These are phyloP conservation scores for Pseudopleuronectes americanus DNA, from an alignment of 2,797 vertebrate species.

Conservation along the genomic window DNA sequence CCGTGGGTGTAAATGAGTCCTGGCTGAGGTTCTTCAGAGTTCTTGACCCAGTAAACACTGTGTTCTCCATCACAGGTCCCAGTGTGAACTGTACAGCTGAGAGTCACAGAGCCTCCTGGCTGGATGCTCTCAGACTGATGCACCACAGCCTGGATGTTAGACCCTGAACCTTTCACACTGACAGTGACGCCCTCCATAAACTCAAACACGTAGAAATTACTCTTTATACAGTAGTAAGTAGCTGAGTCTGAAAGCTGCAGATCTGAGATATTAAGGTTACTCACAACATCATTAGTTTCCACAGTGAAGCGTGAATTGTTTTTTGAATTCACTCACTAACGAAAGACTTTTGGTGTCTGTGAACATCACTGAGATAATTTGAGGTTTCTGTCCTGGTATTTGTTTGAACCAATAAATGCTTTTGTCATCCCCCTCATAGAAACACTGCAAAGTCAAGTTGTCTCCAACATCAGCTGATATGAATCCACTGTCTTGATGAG, in stretches of 20 bases:
- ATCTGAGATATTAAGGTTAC: slow-evolving; percentile 18
- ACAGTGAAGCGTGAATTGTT: slow-evolving; percentile 22
- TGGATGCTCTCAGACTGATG: no score
- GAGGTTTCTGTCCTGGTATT: slow-evolving; percentile 6
- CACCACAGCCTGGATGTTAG: slow-evolving; percentile 15
- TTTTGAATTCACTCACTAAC: slow-evolving; percentile 20
- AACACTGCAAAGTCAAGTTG: slow-evolving; percentile 10
- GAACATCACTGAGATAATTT: no score
- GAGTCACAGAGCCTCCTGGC: slow-evolving; percentile 15
- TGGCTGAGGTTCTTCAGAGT: slow-evolving; percentile 9
- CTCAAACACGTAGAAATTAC: no score
- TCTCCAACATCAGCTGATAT: not conserved
- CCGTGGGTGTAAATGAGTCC: slow-evolving; percentile 51
- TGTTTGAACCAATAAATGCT: slow-evolving; percentile 24
- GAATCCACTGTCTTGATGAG: not conserved
- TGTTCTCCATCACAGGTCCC: slow-evolving; percentile 48
- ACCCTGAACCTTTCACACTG: slow-evolving; percentile 23
- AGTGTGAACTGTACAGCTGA: slow-evolving; percentile 58
- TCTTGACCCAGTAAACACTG: slow-evolving; percentile 66
- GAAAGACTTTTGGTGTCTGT: no score
- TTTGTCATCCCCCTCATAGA: not conserved
- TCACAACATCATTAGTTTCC: not conserved
- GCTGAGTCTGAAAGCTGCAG: slow-evolving; percentile 42
- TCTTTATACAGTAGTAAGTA: slow-evolving; percentile 38
- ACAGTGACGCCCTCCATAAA: slow-evolving; percentile 4